Evolutionary conservation across 2,888 invertebrate species (phyloP).

Genomic region (Dexiosoma caninum): DNA sequence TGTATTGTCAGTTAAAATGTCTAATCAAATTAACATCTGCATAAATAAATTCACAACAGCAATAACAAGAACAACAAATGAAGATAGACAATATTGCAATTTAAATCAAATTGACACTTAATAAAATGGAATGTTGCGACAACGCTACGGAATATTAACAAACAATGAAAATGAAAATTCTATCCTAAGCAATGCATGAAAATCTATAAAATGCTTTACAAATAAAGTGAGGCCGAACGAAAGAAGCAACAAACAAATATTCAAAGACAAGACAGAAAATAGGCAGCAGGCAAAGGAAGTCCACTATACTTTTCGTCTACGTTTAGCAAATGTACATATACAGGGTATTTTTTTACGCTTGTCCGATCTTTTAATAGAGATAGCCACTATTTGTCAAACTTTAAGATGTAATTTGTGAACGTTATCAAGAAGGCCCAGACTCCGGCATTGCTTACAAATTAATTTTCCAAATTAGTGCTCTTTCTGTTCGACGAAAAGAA

Average conservation of each 20-base stretch:
- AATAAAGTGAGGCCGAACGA: neutral
- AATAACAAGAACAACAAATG: conserved; percentile 24
- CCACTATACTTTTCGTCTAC: too few species aligned
- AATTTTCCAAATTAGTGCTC: too few species aligned
- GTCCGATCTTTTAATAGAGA: too few species aligned
- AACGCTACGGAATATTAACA: conserved; percentile 43
- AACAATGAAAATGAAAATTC: conserved; percentile 38
- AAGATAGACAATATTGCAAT: conserved; percentile 61
- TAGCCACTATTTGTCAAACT: too few species aligned
- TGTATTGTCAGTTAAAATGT: conserved; percentile 44
- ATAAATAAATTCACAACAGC: conserved; percentile 49
- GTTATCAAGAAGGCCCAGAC: too few species aligned
- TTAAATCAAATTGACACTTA: conserved; percentile 63
- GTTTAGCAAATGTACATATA: conserved; percentile 19
- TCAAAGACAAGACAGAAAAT: neutral
- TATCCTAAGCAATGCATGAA: neutral
- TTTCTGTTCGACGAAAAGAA: too few species aligned
- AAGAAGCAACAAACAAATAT: neutral
- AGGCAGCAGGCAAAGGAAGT: neutral
- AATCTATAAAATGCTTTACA: neutral
- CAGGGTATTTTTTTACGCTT: too few species aligned
- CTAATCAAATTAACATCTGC: conserved; percentile 61
- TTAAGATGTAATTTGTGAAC: too few species aligned
- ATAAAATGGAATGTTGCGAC: conserved; percentile 59
- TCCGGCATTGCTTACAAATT: too few species aligned